phyloP scores from a whole-genome alignment of 2,797 vertebrate genomes.

The Gymnoscopelus microlampas region DNA sequence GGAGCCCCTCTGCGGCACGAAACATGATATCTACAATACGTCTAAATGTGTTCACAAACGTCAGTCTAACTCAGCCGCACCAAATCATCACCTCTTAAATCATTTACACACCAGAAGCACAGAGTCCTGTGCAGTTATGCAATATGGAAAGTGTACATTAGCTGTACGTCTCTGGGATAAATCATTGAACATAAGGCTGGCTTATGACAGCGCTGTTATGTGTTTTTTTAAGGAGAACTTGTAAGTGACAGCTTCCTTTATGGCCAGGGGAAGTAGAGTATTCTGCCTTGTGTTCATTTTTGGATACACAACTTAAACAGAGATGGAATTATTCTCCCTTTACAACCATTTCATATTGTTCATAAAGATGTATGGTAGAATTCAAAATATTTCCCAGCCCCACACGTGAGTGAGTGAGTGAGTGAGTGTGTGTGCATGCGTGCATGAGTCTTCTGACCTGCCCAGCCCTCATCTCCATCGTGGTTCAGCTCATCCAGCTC shows the following conservation, averaged over 20 bases:
- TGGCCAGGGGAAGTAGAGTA: neutral
- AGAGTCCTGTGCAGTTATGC: conserved; percentile 1
- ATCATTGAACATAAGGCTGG: neutral
- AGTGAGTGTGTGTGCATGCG: neutral
- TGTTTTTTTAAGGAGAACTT: neutral
- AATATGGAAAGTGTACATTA: neutral
- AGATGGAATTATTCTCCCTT: too few species aligned
- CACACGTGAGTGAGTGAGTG: too few species aligned
- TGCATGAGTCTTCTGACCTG: conserved; percentile 75
- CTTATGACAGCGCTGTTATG: neutral
- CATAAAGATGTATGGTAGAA: too few species aligned
- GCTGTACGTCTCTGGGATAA: neutral
- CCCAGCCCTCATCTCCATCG: conserved; percentile 94
- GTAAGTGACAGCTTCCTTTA: neutral
- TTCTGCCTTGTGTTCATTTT: too few species aligned
- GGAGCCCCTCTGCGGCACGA: conserved; percentile 29
- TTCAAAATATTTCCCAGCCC: too few species aligned
- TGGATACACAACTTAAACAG: too few species aligned
- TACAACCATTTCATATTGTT: too few species aligned
- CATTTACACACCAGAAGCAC: conserved; percentile 22
- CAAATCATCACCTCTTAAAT: conserved; percentile 19
- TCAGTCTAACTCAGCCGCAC: conserved; percentile 13
- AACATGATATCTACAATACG: conserved; percentile 32
- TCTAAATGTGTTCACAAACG: conserved; percentile 10
- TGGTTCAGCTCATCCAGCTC: conserved; percentile 88